A percentile compares a stretch with the other conserved stretches of the same genome.
These are phyloP conservation scores for Ornithorhynchus anatinus DNA, from an alignment of 2,113 vertebrate species.

Conservation along the genomic window DNA sequence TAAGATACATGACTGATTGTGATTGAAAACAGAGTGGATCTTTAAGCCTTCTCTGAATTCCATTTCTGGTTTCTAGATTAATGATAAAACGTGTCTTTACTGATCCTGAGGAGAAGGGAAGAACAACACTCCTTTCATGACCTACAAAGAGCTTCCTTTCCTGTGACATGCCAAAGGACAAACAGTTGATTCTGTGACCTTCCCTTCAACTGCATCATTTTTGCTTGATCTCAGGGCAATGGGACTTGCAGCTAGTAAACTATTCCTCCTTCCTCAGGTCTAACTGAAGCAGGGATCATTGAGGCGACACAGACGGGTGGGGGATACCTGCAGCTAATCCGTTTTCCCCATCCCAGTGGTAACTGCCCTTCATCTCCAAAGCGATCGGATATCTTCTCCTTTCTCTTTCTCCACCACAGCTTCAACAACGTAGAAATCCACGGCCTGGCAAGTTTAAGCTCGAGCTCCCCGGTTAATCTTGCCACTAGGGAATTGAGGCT, in stretches of 20 bases:
- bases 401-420: constrained; percentile 13
- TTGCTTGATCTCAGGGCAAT: background rate
- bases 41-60: constrained; percentile 6
- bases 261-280: background rate
- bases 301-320: constrained; percentile 8
- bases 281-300: background rate
- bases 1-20: too few species aligned
- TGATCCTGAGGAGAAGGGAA: background rate
- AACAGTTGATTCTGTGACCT: background rate
- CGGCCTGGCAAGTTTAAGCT: constrained; percentile 6
- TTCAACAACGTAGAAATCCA: constrained; percentile 18
- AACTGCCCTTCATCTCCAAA: constrained; percentile 34
- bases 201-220: background rate
- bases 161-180: background rate
- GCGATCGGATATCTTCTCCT: constrained; percentile 24
- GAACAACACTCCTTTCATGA: background rate
- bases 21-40: constrained; percentile 46
- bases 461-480: background rate
- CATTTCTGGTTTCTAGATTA: background rate
- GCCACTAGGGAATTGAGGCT: background rate
- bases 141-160: background rate
- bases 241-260: background rate
- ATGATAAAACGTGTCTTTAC: constrained; percentile 22
- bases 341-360: constrained; percentile 22
- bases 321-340: constrained; percentile 15